Evolutionary conservation across 2,888 invertebrate species (phyloP).

Genomic region (Scaptomyza flava): DNA sequence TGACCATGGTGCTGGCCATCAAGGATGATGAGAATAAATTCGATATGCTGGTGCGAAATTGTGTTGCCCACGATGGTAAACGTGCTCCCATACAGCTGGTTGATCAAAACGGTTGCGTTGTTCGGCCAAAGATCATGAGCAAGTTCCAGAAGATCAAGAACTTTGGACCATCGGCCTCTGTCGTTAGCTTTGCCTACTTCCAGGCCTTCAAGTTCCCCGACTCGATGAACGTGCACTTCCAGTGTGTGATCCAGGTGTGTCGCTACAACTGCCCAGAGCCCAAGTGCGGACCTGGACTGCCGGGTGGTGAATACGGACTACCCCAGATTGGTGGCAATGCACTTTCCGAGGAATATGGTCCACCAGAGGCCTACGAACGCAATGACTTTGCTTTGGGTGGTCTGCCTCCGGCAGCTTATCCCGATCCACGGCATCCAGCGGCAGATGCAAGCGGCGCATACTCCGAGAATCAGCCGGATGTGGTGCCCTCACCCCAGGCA

Average conservation of each 20-base stretch:
- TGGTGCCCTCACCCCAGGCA: conserved; percentile 92
- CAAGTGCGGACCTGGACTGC: conserved; percentile 89
- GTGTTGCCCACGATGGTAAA: conserved; percentile 97
- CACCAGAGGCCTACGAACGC: conserved; percentile 85
- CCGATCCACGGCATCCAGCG: conserved; percentile 94
- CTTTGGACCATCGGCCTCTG: conserved; percentile 96
- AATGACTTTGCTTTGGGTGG: conserved; percentile 91
- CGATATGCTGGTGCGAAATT: conserved; percentile 97
- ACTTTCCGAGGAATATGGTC: conserved; percentile 88
- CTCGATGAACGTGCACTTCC: conserved; percentile 98
- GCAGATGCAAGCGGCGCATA: conserved; percentile 93
- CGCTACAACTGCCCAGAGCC: conserved; percentile 97
- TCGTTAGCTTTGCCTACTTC: conserved; percentile 97
- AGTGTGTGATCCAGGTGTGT: conserved; percentile 97
- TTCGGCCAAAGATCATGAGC: conserved; percentile 97
- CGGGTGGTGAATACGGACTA: conserved; percentile 88
- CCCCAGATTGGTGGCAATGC: conserved; percentile 86
- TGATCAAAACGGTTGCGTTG: conserved; percentile 96
- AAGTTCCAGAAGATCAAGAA: conserved; percentile 98
- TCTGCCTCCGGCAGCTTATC: conserved; percentile 92
- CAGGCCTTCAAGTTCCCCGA: conserved; percentile 98
- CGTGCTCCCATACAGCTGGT: conserved; percentile 96
- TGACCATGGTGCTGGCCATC: conserved; percentile 98
- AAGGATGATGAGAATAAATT: conserved; percentile 98
- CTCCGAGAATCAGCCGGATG: conserved; percentile 92